A percentile compares a stretch with the other conserved stretches of the same genome.
These are phyloP conservation scores for Pentalonia nigronervosa DNA, from an alignment of 1,140 invertebrate genomes.

Conservation along the genomic window DNA sequence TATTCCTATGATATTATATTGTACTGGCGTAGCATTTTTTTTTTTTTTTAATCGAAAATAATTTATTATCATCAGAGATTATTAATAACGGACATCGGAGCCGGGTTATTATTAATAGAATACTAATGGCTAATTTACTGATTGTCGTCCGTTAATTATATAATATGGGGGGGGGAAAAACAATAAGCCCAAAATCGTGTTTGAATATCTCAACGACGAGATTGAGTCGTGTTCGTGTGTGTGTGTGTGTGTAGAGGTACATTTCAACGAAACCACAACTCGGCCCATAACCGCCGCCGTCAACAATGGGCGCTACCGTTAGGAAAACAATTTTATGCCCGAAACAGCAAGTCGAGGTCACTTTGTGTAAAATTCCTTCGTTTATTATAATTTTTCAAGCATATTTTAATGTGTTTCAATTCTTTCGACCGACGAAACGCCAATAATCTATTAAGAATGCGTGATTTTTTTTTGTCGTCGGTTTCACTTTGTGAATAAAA, in stretches of 20 bases:
- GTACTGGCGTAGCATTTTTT: background rate
- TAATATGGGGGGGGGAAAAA: background rate
- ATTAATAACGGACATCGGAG: background rate
- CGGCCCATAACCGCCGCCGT: no score
- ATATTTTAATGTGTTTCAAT: background rate
- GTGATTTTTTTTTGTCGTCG: no score
- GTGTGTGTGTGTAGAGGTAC: background rate
- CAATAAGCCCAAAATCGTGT: background rate
- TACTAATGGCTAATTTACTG: background rate
- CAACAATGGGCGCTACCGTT: background rate
- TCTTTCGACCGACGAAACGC: background rate
- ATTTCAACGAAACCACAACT: background rate
- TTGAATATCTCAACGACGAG: background rate
- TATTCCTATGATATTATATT: background rate
- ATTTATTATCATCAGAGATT: conserved; percentile 10
- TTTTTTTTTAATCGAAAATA: conserved; percentile 40
- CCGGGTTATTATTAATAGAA: background rate
- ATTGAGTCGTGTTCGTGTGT: background rate
- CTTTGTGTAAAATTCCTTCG: background rate
- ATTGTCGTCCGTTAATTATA: background rate
- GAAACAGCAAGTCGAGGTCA: background rate
- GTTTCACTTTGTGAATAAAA: background rate
- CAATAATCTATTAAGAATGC: background rate
- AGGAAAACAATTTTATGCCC: background rate
- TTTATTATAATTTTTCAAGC: background rate